A percentile compares a stretch with the other conserved stretches of the same genome.
Conservation (phyloP, 2,888 invertebrate species). For the Platynereis dumerilii region DNA sequence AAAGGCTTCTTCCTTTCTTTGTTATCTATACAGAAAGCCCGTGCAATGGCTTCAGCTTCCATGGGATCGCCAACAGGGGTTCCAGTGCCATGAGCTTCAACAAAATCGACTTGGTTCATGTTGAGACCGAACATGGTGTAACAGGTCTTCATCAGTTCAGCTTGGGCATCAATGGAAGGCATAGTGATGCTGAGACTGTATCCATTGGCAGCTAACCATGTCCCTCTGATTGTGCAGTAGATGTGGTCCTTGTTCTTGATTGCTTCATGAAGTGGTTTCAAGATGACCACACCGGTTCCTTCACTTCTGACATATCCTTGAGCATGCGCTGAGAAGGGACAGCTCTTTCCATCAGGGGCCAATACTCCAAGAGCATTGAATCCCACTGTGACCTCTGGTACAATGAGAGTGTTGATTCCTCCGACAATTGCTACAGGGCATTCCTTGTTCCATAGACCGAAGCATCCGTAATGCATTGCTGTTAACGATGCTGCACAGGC, state of each 20-base stretch:
- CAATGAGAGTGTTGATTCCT: conserved; percentile 49
- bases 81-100: conserved; percentile 59
- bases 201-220: conserved; percentile 57
- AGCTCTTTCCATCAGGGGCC: conserved; percentile 52
- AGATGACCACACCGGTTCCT: conserved; percentile 52
- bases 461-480: conserved; percentile 32
- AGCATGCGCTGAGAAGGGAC: conserved; percentile 56
- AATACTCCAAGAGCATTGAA: conserved; percentile 50
- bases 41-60: conserved; percentile 42
- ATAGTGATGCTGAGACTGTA: conserved; percentile 49
- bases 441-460: conserved; percentile 32
- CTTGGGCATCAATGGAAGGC: conserved; percentile 33
- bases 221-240: conserved; percentile 43
- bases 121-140: conserved; percentile 24
- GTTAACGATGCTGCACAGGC: conserved; percentile 52
- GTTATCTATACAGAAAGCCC: conserved; percentile 25
- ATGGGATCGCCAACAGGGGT: conserved; percentile 57
- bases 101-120: conserved; percentile 34
- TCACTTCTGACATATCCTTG: conserved; percentile 60
- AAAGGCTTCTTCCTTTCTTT: conserved; percentile 19
- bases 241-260: conserved; percentile 37
- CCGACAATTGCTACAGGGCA: conserved; percentile 47
- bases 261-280: conserved; percentile 47
- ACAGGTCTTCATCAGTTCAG: conserved; percentile 24
- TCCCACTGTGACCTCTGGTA: conserved; percentile 45